These are phyloP conservation scores for Cryptomyrus ogoouensis DNA, from an alignment of 2,113 vertebrate genomes.

Conservation along the genomic window DNA sequence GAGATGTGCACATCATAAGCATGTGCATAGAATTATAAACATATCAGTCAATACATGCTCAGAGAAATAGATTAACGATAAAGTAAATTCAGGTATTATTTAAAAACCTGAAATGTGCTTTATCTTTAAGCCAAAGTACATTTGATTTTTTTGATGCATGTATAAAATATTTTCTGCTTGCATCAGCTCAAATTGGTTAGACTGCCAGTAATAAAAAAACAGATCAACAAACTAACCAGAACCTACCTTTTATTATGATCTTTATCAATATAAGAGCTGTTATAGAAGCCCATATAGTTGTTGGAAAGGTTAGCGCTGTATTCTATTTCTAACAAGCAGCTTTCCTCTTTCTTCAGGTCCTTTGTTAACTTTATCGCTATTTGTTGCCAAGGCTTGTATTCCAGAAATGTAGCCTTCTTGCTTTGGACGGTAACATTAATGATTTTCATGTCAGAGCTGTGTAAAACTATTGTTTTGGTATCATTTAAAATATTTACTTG, in stretches of 20 bases:
- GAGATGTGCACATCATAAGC: neutral
- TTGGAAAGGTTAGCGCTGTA: slow-evolving; percentile 75
- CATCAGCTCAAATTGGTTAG: neutral
- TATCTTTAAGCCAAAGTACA: neutral
- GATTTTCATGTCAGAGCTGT: slow-evolving; percentile 76
- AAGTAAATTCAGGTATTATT: neutral
- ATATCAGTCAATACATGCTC: neutral
- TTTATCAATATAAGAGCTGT: slow-evolving; percentile 73
- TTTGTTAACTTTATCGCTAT: slow-evolving; percentile 72
- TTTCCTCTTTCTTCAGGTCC: slow-evolving; percentile 62
- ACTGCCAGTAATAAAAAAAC: neutral
- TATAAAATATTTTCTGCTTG: neutral
- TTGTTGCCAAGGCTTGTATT: slow-evolving; percentile 76
- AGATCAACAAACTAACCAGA: neutral
- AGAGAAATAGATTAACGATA: neutral
- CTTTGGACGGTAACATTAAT: slow-evolving; percentile 56
- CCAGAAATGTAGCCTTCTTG: slow-evolving; percentile 58
- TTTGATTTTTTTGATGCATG: neutral
- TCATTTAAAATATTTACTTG: slow-evolving; percentile 58
- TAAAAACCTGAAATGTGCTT: neutral
- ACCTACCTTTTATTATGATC: slow-evolving; percentile 58
- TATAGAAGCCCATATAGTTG: slow-evolving; percentile 83
- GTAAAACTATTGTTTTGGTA: slow-evolving; percentile 74
- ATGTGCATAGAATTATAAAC: neutral
- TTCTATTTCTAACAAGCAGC: slow-evolving; percentile 68